These are phyloP conservation scores for Odocoileus virginianus DNA, from an alignment of 2,113 vertebrate genomes.

Conservation along the genomic window DNA sequence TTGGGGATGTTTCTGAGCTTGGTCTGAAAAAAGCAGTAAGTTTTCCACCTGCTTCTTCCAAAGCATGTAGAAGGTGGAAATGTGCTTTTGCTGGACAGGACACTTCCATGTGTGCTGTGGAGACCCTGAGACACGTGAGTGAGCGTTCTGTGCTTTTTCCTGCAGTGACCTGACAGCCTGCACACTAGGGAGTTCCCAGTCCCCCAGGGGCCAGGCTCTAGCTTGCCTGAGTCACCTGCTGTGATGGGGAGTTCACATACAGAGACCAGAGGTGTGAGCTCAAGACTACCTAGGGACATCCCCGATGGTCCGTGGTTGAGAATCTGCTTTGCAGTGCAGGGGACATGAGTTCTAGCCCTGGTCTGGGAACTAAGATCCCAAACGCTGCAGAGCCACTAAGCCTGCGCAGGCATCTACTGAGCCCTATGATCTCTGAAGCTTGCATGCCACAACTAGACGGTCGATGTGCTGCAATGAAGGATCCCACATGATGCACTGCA, in stretches of 20 bases:
- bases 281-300: background rate
- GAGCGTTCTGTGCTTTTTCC: background rate
- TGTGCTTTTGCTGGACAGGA: background rate
- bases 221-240: background rate
- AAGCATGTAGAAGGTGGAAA: background rate
- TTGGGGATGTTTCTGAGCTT: background rate
- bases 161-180: background rate
- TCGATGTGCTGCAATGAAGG: background rate
- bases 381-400: background rate
- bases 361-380: background rate
- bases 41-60: background rate
- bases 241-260: background rate
- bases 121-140: background rate
- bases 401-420: background rate
- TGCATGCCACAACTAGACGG: accelerated
- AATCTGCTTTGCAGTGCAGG: background rate
- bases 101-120: background rate
- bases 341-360: background rate
- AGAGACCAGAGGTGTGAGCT: background rate
- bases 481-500: too few relatives aligned
- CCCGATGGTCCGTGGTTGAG: background rate
- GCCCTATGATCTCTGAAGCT: background rate
- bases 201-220: background rate
- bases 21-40: background rate
- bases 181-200: background rate